phyloP scores from a whole-genome alignment of 2,113 vertebrate species.

The Grammomys dolichurus region DNA sequence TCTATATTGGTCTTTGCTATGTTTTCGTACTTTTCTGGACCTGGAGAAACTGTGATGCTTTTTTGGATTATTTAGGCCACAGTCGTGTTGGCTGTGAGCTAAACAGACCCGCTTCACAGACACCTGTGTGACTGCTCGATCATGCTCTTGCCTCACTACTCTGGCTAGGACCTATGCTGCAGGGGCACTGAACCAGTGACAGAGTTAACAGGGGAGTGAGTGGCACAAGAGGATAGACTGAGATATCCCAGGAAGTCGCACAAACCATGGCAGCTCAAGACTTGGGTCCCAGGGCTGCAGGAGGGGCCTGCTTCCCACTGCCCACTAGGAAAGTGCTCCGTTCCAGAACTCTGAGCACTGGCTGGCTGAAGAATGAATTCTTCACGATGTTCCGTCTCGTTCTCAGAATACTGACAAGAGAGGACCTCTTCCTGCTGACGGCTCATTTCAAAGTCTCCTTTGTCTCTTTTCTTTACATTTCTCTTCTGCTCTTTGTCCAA shows the following conservation, averaged over 20 bases:
- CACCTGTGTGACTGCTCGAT: accelerated
- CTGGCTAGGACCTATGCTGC: neutral
- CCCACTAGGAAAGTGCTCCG: no score
- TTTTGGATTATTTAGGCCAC: neutral
- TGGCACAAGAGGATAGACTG: neutral
- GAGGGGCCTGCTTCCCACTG: neutral
- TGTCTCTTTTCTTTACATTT: neutral
- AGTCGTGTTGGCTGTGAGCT: neutral
- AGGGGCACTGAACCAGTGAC: accelerated
- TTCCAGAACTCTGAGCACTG: neutral
- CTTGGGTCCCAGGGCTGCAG: no score
- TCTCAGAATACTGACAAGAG: neutral
- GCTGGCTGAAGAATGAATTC: accelerated
- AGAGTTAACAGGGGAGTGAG: accelerated
- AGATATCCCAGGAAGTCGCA: neutral
- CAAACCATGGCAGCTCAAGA: neutral
- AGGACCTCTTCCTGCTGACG: accelerated
- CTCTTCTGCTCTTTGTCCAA: neutral
- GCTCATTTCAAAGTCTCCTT: neutral
- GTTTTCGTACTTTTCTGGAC: neutral
- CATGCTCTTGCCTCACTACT: neutral
- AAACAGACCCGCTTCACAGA: neutral
- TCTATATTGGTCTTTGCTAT: neutral
- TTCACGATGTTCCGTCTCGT: accelerated
- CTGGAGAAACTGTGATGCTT: neutral